Base-by-base conservation (phyloP, 2,113 vertebrate genomes). In the Neolamprologus modestus region DNA sequence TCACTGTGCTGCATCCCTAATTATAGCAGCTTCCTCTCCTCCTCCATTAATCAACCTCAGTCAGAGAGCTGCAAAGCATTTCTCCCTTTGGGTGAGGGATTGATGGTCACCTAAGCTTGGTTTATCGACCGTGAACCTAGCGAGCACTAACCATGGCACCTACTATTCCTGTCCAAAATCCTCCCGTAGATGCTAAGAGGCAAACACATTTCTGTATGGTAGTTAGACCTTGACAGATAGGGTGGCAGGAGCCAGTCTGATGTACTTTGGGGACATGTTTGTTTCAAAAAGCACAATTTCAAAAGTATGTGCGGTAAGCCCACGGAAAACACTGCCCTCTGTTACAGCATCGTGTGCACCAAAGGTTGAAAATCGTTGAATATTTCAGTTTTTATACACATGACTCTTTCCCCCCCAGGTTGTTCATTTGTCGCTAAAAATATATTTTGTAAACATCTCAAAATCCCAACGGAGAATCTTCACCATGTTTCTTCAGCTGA, bases 101-200 rank as follows among this genome's bases (percentile, higher is more conserved):
- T 93, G 92, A 96, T 94, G 89, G 91, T 90, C 91, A 93, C 94
- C 92, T 93, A 84, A 89, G 82, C 84, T 87, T 61, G 83, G 81
- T 88, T 94, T 94, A 93, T 89, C 10, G 83, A 92, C 84, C 52
- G 31, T 84, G 87, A 85, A 86, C 86, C 76, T 19, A 61, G 88
- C 3, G 24, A 91, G 81, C 86, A 84, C 87, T n/a, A 88, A 88
- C 84, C 81, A 84, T 21, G 24, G 88, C 71, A 53, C 53, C 61
- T 71, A n/a, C 82, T 54, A 66, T 55, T 80, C 54, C 28, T 47
- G 55, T 87, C 57, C 35, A 71, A 82, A 80, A 85, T 61, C 61
- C 73, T 78, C 50, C 54, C 50, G 1, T 5, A 2, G 79, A 33
- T 53, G n/a, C 68, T 81, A 53, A 55, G 85, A 88, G 71, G 87